Evolutionary conservation across 2,113 vertebrate species (phyloP), one percentile per base, ranked within the genome.

Genomic region (Zosterops hypoxanthus): DNA sequence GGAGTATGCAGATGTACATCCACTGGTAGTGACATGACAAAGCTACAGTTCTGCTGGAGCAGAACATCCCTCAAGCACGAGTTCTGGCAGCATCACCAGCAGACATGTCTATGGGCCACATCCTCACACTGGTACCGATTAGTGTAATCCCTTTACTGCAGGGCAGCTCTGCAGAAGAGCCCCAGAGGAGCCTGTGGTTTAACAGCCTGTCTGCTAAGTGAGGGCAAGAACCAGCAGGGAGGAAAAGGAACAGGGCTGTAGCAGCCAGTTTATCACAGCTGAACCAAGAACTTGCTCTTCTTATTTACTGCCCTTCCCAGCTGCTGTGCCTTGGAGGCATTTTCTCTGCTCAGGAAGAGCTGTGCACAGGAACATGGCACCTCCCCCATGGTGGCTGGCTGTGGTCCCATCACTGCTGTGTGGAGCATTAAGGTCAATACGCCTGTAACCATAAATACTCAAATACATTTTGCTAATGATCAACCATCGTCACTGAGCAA

Each of bases 381-480:
- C 64, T 92, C 69, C 90, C 56, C 85, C 46, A 5, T 0, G 21
- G 76, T 52, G 68, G n/a, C 88, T 95, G 90, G 85, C 90, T 49
- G 49, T 53, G 85, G 83, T 94, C 95, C 11, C 71, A 64, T 79
- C 88, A 31, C 57, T 90, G 49, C 61, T 84, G 86, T 16, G 15
- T 22, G 80, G 56, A 93, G 77, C 90, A 72, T 78, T 96, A 88
- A 95, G 95, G 94, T 96, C 96, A 96, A 86, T 88, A 72, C 0
- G 41, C 69, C 90, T 92, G 79, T 78, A 96, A 86, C 93, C 95
- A 95, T 96, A 96, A 97, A 97, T 90, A 95, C 82, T 5, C 3
- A 92, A 90, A 93, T 95, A 93, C 94, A 94, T 95, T 96, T 90
- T 96, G 93, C 88, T 97, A 97, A 96, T 84, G 94, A 96, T 86